A percentile compares a stretch with the other conserved stretches of the same genome.
phyloP scores from a whole-genome alignment of 2,888 invertebrate genomes.

The Onthophagus sagittarius region DNA sequence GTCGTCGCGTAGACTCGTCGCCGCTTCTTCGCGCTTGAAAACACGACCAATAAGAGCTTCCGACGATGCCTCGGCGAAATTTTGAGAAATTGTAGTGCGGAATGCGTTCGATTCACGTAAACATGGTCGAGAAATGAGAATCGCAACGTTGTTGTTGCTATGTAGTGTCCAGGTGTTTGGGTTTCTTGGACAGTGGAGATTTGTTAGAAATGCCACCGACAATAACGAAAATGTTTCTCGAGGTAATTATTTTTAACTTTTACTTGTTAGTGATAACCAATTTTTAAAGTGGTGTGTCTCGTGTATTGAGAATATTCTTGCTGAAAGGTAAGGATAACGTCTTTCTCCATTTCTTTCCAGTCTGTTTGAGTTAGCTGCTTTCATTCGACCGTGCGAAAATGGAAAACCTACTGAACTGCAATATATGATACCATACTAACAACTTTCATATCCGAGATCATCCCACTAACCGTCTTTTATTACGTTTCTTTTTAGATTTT shows the following conservation, averaged over 20 bases:
- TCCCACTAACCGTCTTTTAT: neutral
- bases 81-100: conserved; percentile 19
- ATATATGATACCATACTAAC: neutral
- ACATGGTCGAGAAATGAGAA: conserved; percentile 33
- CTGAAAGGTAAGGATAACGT: neutral
- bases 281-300: too few species aligned
- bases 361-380: neutral
- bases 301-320: neutral
- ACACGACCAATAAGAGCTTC: neutral
- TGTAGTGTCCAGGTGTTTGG: conserved; percentile 26
- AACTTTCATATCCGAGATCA: neutral
- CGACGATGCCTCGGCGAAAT: conserved; percentile 6
- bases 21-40: neutral
- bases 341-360: neutral
- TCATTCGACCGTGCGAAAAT: neutral
- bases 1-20: neutral
- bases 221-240: neutral
- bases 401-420: neutral
- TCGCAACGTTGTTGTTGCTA: conserved; percentile 26
- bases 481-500: neutral
- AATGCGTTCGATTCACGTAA: conserved; percentile 15
- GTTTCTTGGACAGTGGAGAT: conserved; percentile 1
- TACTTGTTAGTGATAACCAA: too few species aligned
- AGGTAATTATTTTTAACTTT: too few species aligned
- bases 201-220: neutral